Percentiles rank a stretch among this genome's conserved stretches.
These are phyloP conservation scores for Rhinoderma darwinii DNA, from an alignment of 2,113 vertebrate genomes.

Conservation along the genomic window DNA sequence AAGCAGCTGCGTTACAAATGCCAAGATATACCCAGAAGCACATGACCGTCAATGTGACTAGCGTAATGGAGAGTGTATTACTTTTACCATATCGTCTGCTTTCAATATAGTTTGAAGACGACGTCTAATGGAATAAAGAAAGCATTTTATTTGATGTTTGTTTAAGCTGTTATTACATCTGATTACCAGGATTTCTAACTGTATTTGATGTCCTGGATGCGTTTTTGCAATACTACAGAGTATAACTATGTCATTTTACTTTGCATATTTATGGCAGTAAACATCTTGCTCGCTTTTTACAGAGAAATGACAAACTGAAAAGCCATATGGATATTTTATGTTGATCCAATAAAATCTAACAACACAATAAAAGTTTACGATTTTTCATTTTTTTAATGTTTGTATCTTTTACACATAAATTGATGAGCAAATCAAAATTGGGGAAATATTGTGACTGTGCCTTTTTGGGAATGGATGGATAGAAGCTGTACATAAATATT, in stretches of 20 bases:
- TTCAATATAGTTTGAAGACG: not conserved
- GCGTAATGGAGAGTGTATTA: not conserved
- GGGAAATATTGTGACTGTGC: not conserved
- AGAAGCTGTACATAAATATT: not conserved
- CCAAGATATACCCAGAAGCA: not conserved
- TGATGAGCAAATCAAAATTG: not conserved
- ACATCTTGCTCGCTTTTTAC: constrained; percentile 25
- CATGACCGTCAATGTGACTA: not conserved
- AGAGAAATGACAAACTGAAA: constrained; percentile 45
- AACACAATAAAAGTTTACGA: constrained; percentile 12
- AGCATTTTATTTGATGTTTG: constrained; percentile 17
- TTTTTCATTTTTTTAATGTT: constrained; percentile 28
- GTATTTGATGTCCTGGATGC: constrained; percentile 21
- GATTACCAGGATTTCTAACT: constrained; percentile 1
- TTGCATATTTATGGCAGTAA: constrained; percentile 31
- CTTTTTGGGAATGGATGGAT: not conserved
- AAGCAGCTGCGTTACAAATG: not conserved
- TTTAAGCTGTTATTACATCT: constrained; percentile 18
- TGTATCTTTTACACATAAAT: not conserved
- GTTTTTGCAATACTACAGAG: not conserved
- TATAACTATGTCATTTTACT: constrained; percentile 33
- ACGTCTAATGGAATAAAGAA: not conserved
- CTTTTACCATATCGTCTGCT: not conserved
- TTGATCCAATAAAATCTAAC: constrained; percentile 45
- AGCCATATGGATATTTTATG: constrained; percentile 50